Percentiles rank a stretch among this genome's conserved stretches.
Conservation (phyloP, 2,113 vertebrate species). For the Paramormyrops kingsleyae region DNA sequence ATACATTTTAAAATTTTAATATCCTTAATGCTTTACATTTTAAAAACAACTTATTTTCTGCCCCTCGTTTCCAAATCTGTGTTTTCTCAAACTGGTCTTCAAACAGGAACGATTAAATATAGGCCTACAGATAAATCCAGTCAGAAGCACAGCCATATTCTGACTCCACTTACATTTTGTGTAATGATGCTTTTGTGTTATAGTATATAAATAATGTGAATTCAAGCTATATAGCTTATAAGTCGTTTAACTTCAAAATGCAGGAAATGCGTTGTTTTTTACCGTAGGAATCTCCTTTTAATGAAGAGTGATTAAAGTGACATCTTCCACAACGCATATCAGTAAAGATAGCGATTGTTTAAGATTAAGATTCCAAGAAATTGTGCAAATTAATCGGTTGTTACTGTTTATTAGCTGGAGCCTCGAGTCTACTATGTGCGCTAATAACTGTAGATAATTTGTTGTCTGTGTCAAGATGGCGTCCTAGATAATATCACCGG, state of each 20-base stretch:
- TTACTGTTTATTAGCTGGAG: constrained; percentile 32
- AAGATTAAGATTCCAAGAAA: constrained; percentile 20
- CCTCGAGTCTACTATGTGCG: constrained; percentile 19
- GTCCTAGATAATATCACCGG: constrained; percentile 46
- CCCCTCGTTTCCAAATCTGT: neutral
- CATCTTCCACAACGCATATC: constrained; percentile 2
- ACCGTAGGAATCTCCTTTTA: neutral
- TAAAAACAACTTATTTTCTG: neutral
- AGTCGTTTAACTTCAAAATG: neutral
- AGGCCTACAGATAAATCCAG: neutral
- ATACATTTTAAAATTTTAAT: neutral
- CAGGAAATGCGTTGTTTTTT: neutral
- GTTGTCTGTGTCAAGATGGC: constrained; percentile 50
- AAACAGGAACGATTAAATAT: neutral
- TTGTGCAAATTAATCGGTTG: constrained; percentile 24
- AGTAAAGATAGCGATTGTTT: constrained; percentile 4
- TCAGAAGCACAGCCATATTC: neutral
- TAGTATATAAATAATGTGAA: neutral
- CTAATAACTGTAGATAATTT: constrained; percentile 50
- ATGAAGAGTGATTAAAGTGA: neutral
- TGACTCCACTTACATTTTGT: neutral
- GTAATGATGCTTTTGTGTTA: neutral
- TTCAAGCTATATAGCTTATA: neutral
- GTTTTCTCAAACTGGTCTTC: neutral
- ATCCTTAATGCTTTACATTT: neutral